These are phyloP conservation scores for Lagocephalus sceleratus DNA, from an alignment of 2,797 vertebrate genomes.

Conservation along the genomic window DNA sequence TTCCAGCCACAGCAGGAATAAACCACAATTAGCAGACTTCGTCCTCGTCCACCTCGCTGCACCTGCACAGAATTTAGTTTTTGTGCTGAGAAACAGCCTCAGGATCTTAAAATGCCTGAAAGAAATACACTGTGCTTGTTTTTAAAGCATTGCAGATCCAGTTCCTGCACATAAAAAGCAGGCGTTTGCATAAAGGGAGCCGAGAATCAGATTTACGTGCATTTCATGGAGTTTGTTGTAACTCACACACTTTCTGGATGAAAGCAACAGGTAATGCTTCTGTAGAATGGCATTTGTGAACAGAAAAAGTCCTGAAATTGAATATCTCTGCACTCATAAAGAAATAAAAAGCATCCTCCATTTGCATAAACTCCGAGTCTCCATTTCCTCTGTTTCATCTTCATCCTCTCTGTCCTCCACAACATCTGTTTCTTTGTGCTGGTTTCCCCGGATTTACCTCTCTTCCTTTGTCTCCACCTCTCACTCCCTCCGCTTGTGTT, in stretches of 20 bases:
- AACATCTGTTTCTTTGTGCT: constrained; percentile 12
- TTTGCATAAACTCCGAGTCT: constrained; percentile 18
- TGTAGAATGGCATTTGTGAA: neutral
- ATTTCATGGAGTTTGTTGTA: no score
- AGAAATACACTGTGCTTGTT: neutral
- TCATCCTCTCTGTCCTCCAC: constrained; percentile 9
- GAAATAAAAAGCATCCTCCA: constrained; percentile 1
- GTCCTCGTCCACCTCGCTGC: constrained; percentile 27
- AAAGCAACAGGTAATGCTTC: neutral
- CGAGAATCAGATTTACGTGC: neutral
- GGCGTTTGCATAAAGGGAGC: neutral
- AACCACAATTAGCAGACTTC: constrained; percentile 67
- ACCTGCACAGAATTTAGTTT: constrained; percentile 1
- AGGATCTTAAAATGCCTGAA: neutral
- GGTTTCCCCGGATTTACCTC: constrained; percentile 35
- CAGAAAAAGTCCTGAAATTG: no score
- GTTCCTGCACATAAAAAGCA: neutral
- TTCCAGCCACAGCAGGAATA: constrained; percentile 67
- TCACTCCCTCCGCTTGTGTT: constrained; percentile 20
- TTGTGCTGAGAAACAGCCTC: neutral
- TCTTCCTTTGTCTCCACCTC: constrained; percentile 28
- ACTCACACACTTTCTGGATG: no score
- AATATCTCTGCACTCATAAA: no score
- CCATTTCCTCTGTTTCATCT: constrained; percentile 12
- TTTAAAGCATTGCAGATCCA: neutral